Evolutionary conservation across 2,113 vertebrate genomes (phyloP), one percentile per base, ranked within the genome.

Genomic region (Polypterus bichir): DNA sequence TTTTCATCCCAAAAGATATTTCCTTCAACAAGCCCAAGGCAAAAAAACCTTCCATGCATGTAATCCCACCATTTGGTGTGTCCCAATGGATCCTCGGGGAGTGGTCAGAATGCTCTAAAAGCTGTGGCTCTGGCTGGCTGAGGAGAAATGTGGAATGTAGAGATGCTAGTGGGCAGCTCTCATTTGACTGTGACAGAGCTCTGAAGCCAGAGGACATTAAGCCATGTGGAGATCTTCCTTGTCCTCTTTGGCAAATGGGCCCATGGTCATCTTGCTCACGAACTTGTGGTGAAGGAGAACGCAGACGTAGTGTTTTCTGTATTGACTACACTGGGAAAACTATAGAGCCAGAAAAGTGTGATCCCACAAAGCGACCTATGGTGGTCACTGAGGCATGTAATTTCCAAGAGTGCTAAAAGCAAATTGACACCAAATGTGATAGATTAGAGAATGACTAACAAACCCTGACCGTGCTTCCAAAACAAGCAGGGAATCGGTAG

Each of bases 101-200:
- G 69, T 97, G 96, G 96, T 94, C 92, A 0, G 84, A 81, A 69
- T 97, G 94, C 68, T 96, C 93, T 6, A 90, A 91, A 72, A 94
- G 85, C 54, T 97, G 94, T 0, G 90, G 92, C 11, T 88, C 88
- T 0, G 90, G 93, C 59, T 96, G 94, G 93, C 94, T 93, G 71
- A 77, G 91, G 61, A 84, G 92, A 62, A 88, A 76, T 0, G 88
- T 98, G 60, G 92, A 97, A 10, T 97, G 92, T 73, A 73, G 73
- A 51, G 89, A 94, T 0, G 73, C 66, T 3, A 79, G 78, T 0
- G 90, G 89, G 9, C 86, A 89, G 63, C 58, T 70, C 46, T 92
- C 92, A 2, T 65, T 74, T n/a, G 51, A 78, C 54, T 98, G 94
- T 0, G 76, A 89, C 71, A 76, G 70, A 65, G 82, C 86, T 62